phyloP scores from a whole-genome alignment of 2,797 vertebrate genomes.

The Nannoperca obscura region DNA sequence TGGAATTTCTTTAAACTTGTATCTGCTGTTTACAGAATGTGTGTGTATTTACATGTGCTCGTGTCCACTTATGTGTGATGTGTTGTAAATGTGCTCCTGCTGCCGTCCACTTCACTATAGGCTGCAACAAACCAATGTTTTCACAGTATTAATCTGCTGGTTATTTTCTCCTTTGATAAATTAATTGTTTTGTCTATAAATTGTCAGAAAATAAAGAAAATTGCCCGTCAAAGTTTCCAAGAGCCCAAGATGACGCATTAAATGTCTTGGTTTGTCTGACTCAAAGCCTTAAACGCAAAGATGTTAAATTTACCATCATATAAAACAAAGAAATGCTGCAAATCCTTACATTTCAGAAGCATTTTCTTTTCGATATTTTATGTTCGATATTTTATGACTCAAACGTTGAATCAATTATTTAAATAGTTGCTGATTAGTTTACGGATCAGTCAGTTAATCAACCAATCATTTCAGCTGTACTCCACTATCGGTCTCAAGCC shows the following conservation, averaged over 20 bases:
- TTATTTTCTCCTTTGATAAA: background rate
- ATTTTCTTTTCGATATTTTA: background rate
- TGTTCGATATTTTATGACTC: background rate
- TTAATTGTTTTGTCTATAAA: background rate
- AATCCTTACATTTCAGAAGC: background rate
- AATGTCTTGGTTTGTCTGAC: background rate
- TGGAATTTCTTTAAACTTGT: background rate
- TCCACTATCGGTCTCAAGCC: background rate
- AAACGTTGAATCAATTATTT: background rate
- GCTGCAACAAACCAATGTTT: background rate
- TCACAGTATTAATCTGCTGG: background rate
- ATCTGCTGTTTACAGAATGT: background rate
- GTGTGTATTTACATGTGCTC: background rate
- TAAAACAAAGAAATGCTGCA: background rate
- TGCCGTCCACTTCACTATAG: background rate
- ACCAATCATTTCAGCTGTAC: background rate
- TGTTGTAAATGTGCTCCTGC: conserved; percentile 6
- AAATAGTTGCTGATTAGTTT: background rate
- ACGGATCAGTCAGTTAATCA: background rate
- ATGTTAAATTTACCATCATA: background rate
- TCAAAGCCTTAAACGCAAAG: background rate
- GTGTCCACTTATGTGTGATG: background rate
- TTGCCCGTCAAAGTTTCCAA: background rate
- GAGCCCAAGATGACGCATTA: background rate
- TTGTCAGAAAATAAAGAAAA: background rate